A percentile compares a stretch with the other conserved stretches of the same genome.
Conservation (phyloP, 2,797 vertebrate genomes). For the Carcharodon carcharias region DNA sequence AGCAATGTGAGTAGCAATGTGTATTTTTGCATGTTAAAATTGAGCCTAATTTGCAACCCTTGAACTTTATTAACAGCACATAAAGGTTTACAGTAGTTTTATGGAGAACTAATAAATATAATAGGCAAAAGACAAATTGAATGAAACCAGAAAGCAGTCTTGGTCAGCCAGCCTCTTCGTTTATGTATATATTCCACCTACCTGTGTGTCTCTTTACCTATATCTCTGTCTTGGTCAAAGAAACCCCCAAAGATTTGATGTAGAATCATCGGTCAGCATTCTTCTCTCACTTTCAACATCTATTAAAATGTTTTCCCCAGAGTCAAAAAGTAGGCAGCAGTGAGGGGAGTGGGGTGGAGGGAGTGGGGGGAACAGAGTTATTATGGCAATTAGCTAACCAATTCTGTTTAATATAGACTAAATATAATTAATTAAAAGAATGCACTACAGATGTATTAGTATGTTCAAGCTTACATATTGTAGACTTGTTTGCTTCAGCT, state of each 20-base stretch:
- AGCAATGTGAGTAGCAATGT: not conserved
- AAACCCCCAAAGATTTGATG: not conserved
- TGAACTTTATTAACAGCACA: not conserved
- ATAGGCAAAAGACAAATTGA: not conserved
- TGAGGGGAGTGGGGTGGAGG: no score
- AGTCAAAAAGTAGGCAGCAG: not conserved
- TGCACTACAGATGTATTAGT: not conserved
- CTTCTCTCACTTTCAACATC: not conserved
- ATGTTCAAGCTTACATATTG: not conserved
- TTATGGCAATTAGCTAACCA: not conserved
- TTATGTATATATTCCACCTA: not conserved
- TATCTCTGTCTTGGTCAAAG: not conserved
- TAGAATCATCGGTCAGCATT: not conserved
- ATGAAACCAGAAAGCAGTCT: not conserved
- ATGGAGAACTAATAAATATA: no score
- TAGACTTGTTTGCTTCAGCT: not conserved
- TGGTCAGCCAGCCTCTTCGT: not conserved
- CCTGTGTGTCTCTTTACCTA: not conserved
- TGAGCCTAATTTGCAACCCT: conserved; percentile 32
- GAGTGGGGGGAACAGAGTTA: not conserved
- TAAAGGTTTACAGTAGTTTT: not conserved
- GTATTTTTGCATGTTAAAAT: not conserved
- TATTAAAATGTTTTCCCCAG: not conserved
- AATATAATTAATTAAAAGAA: not conserved
- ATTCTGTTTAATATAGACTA: not conserved